phyloP scores from a whole-genome alignment of 2,797 vertebrate species.

The Pangasius mekongensis region DNA sequence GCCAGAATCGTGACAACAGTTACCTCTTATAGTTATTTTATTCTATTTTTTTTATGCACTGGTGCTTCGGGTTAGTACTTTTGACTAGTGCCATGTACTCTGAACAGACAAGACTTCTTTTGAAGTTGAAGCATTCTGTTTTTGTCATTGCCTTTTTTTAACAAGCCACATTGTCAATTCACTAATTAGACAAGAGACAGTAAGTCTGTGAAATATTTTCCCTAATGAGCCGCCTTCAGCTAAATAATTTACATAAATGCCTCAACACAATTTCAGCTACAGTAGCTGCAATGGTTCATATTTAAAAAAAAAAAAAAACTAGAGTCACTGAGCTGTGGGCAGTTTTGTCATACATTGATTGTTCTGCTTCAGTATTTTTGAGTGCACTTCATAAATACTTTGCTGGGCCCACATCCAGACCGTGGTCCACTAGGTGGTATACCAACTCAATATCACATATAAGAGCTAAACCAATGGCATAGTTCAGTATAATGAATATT shows the following conservation, averaged over 20 bases:
- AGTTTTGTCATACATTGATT: background rate
- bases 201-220: background rate
- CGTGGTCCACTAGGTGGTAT: background rate
- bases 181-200: background rate
- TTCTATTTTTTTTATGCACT: background rate
- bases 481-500: background rate
- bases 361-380: background rate
- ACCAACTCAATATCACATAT: background rate
- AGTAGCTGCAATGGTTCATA: background rate
- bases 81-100: background rate
- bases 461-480: background rate
- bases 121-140: background rate
- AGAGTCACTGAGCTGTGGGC: background rate
- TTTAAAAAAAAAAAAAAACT: background rate
- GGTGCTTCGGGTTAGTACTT: background rate
- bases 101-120: background rate
- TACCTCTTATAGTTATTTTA: background rate
- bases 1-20: background rate
- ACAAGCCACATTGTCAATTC: background rate
- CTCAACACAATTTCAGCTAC: background rate
- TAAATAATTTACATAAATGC: background rate
- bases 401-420: background rate
- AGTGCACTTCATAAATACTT: background rate
- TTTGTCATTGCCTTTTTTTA: background rate
- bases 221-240: background rate